Conservation (phyloP, 2,888 invertebrate genomes). For the Parelbella ahira region DNA sequence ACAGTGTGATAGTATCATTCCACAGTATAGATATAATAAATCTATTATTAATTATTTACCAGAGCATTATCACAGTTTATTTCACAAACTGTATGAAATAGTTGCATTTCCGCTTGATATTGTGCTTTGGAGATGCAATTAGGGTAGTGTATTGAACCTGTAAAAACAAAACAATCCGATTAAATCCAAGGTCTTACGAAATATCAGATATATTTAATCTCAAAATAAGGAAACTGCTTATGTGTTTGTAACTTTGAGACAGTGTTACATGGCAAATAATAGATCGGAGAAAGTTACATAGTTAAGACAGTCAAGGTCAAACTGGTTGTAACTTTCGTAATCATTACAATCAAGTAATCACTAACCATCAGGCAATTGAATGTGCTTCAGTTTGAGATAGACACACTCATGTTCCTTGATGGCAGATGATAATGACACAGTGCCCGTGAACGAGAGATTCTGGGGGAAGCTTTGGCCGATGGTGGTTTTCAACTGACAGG, state of each 20-base stretch:
- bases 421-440: conserved; percentile 42
- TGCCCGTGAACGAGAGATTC: conserved; percentile 57
- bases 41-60: conserved; percentile 39
- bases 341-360: no score
- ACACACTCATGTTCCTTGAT: conserved; percentile 52
- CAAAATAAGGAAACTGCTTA: no score
- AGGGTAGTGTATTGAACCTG: conserved; percentile 60
- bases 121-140: conserved; percentile 52
- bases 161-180: no score
- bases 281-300: no score
- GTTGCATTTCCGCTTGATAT: conserved; percentile 41
- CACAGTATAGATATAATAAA: background rate
- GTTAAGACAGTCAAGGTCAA: no score
- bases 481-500: conserved; percentile 52
- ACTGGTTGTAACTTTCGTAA: no score
- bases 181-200: no score
- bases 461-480: conserved; percentile 46
- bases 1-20: no score
- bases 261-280: no score
- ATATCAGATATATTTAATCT: no score
- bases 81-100: conserved; percentile 67
- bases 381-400: conserved; percentile 54
- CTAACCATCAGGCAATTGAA: conserved; percentile 58
- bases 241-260: no score
- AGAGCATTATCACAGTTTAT: conserved; percentile 61